Conservation (phyloP, 2,888 invertebrate species). For the Apomyelois bistriatella region DNA sequence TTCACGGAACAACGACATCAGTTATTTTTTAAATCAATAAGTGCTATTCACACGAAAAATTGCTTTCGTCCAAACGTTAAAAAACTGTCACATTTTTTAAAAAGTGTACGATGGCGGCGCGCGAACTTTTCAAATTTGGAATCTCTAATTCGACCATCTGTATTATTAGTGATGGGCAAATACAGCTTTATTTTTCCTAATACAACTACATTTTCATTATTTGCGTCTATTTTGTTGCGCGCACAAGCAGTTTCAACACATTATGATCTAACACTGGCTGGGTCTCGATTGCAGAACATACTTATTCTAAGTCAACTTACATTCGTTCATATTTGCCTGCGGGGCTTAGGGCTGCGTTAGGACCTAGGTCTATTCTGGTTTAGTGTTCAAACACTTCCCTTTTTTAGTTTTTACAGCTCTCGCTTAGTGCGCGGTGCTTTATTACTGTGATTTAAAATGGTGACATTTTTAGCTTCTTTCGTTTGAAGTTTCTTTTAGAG, state of each 20-base stretch:
- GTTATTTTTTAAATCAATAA: slow-evolving; percentile 26
- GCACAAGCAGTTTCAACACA: slow-evolving; percentile 78
- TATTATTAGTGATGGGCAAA: slow-evolving; percentile 11
- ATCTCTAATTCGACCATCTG: slow-evolving; percentile 15
- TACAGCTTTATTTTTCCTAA: slow-evolving; percentile 25
- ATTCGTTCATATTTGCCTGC: slow-evolving; percentile 81
- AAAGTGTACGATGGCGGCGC: slow-evolving; percentile 18
- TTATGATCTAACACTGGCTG: slow-evolving; percentile 80
- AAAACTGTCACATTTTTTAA: slow-evolving; percentile 29
- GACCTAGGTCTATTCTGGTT: slow-evolving; percentile 43
- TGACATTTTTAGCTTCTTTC: no score
- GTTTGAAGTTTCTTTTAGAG: neutral
- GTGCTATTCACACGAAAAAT: slow-evolving; percentile 28
- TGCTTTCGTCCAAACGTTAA: slow-evolving; percentile 20
- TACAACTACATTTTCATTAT: slow-evolving; percentile 66
- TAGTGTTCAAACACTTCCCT: slow-evolving; percentile 9
- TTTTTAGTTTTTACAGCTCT: slow-evolving; percentile 5
- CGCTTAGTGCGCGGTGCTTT: neutral
- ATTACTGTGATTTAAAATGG: neutral
- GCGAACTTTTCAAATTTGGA: slow-evolving; percentile 16
- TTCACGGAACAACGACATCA: slow-evolving; percentile 47
- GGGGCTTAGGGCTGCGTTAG: slow-evolving; percentile 73
- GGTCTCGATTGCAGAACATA: slow-evolving; percentile 78
- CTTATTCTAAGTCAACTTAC: slow-evolving; percentile 81
- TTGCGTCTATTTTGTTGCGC: slow-evolving; percentile 54